phyloP scores from a whole-genome alignment of 2,113 vertebrate species.

The Cisticola juncidis region DNA sequence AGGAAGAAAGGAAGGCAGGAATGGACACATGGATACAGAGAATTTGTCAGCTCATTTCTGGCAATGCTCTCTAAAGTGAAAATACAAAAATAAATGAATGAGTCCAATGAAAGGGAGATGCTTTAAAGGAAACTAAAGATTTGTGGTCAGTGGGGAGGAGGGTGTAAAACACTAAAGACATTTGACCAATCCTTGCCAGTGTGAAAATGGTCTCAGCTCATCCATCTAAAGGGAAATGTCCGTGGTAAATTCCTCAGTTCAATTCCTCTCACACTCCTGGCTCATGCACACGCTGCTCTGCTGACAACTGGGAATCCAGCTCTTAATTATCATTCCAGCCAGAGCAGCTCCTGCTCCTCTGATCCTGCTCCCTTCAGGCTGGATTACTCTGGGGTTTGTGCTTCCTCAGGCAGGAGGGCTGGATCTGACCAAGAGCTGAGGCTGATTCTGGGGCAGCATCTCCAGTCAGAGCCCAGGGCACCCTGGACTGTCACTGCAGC shows the following conservation, averaged over 20 bases:
- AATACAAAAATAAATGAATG: not conserved
- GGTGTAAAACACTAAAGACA: not conserved
- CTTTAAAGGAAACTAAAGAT: not conserved
- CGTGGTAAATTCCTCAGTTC: not conserved
- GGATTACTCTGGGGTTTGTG: not conserved
- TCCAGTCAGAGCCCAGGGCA: not conserved
- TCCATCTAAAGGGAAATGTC: not conserved
- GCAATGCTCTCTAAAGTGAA: not conserved
- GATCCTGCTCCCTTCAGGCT: not conserved
- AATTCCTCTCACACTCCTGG: not conserved
- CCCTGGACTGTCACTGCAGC: not conserved
- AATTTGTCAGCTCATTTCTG: not conserved
- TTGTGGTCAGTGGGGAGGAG: not conserved
- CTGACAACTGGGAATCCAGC: not conserved
- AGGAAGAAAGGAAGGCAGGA: not conserved
- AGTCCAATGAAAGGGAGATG: not conserved
- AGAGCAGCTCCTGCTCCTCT: not conserved
- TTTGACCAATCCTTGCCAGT: not conserved
- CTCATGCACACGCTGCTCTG: not conserved
- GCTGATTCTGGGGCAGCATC: not conserved
- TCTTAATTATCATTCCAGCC: slow-evolving; percentile 30
- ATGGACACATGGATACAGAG: not conserved
- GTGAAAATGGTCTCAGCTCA: not conserved
- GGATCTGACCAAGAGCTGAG: not conserved
- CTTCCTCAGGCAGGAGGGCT: not conserved